Percentiles rank a stretch among this genome's conserved stretches.
Evolutionary conservation across 35 echinoderm and acorn worm genomes (phyloP).

Genomic region (Strongylocentrotus purpuratus): DNA sequence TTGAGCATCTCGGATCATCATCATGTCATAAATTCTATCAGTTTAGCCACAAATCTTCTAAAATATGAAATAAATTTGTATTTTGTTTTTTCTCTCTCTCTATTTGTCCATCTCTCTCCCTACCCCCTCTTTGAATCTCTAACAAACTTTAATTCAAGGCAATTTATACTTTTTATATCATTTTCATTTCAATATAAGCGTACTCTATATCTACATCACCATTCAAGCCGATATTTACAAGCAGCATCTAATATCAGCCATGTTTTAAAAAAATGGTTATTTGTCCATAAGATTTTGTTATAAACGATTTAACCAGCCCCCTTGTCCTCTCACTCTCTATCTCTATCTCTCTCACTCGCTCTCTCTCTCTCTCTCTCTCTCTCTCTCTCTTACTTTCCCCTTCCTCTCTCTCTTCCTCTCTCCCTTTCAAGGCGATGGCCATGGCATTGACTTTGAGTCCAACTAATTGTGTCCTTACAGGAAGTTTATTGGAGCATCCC

Average conservation of each 20-base stretch:
- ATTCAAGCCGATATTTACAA: too few species aligned
- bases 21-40: background rate
- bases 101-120: too few species aligned
- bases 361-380: background rate
- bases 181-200: too few species aligned
- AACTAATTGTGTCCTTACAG: constrained; percentile 14
- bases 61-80: background rate
- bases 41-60: background rate
- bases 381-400: background rate
- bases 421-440: background rate
- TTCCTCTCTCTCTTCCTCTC: background rate
- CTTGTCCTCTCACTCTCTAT: background rate
- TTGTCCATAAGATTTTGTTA: too few species aligned
- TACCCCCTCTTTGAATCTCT: too few species aligned
- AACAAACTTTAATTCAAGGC: too few species aligned
- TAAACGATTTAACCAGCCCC: too few species aligned
- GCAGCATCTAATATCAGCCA: too few species aligned
- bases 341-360: background rate
- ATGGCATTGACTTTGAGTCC: constrained; percentile 10
- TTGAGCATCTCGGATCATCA: background rate
- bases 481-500: constrained; percentile 29
- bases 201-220: too few species aligned
- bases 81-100: too few species aligned
- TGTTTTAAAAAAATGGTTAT: too few species aligned
- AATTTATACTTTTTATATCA: too few species aligned